Evolutionary conservation across 2,113 vertebrate genomes (phyloP), one percentile per base, ranked within the genome.

Genomic region (Onychorhynchus coronatus): DNA sequence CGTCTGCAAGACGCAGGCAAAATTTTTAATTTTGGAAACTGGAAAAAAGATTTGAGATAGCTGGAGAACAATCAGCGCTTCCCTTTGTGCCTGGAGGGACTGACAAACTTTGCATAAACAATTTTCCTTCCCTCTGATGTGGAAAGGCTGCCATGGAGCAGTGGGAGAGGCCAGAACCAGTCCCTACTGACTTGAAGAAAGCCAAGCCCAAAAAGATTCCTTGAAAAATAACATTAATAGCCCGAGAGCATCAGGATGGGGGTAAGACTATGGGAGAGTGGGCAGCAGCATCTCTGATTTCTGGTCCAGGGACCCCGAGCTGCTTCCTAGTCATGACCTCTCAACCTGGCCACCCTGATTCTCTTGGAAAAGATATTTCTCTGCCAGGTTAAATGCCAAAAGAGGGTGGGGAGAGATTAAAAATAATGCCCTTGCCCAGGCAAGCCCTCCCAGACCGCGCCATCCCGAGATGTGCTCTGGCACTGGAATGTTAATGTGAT

Each of bases 31-130:
- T 86, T 91, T 71, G 86, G 80, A 83, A 95, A 91, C 25, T 92
- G 96, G 96, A 88, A 92, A 67, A 63, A 94, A 96, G 92, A 97
- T 92, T 90, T 91, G 86, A 74, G 94, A 93, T 93, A 86, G 72
- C 94, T 83, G 76, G 83, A 95, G 94, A 95, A 92, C 79, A 95
- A 86, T 84, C 92, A 83, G 41, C 7, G 0, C 55, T 88, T 88
- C 79, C 82, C 76, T 88, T 53, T 27, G 25, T 89, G 96, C 89
- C 92, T 84, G 85, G 46, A 85, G 85, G 88, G 93, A 75, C 80
- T 2, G 63, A 89, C 85, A 86, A 95, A 95, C 82, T 93, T 73
- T 62, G 85, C 88, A 91, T 92, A 85, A 85, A 67, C 85, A 77
- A 66, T 86, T 93, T 90, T 79, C 89, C 52, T 90, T 94, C 78